phyloP scores from a whole-genome alignment of 2,888 invertebrate species.

The Lasioglossum leucozonium region DNA sequence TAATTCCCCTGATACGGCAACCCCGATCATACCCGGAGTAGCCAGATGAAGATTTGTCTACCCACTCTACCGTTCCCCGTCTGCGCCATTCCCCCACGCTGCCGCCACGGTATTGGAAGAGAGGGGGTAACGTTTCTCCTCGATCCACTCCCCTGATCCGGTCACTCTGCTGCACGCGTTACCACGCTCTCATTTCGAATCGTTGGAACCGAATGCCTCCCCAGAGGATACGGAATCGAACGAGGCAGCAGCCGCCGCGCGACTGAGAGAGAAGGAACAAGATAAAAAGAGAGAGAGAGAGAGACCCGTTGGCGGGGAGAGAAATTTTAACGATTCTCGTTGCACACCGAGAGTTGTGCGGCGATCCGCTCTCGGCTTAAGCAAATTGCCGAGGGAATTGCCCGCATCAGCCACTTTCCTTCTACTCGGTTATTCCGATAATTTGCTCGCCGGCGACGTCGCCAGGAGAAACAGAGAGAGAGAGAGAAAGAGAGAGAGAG shows the following conservation, averaged over 20 bases:
- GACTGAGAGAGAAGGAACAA: background rate
- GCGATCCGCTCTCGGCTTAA: constrained; percentile 70
- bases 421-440: constrained; percentile 69
- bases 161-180: constrained; percentile 43
- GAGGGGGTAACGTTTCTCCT: too few species aligned
- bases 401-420: constrained; percentile 66
- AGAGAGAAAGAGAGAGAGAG: too few species aligned
- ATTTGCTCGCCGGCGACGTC: constrained; percentile 60
- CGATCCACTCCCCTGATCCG: too few species aligned
- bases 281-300: background rate
- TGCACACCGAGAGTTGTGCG: constrained; percentile 66
- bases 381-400: constrained; percentile 72
- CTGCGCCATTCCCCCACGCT: too few species aligned
- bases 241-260: too few species aligned
- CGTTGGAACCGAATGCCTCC: constrained; percentile 57
- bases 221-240: constrained; percentile 18
- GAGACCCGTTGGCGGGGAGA: constrained; percentile 8
- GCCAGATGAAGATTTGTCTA: too few species aligned
- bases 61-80: too few species aligned
- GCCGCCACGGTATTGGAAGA: too few species aligned
- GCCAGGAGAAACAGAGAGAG: constrained; percentile 34
- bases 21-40: too few species aligned
- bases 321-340: constrained; percentile 72
- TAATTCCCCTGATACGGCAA: too few species aligned
- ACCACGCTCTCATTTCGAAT: constrained; percentile 55